Conservation (phyloP, 2,797 vertebrate species). For the Rhynchotus rufescens region DNA sequence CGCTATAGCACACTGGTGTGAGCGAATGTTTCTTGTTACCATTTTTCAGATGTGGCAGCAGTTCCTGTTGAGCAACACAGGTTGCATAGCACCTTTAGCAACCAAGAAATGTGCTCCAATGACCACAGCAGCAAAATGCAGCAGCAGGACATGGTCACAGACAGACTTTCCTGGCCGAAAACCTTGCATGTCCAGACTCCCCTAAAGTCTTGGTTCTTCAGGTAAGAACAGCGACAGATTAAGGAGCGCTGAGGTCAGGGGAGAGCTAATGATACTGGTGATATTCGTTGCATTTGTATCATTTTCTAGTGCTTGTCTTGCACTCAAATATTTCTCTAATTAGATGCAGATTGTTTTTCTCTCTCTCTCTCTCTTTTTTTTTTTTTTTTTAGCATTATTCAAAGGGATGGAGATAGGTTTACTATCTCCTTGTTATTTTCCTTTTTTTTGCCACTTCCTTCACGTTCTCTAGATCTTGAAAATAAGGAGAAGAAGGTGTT, state of each 20-base stretch:
- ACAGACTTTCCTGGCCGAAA: not conserved
- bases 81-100: not conserved
- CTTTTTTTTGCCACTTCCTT: not conserved
- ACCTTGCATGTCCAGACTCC: not conserved
- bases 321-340: not conserved
- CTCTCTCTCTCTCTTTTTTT: not conserved
- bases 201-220: not conserved
- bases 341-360: not conserved
- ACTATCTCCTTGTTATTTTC: not conserved
- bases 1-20: not conserved
- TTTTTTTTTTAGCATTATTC: not conserved
- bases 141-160: not conserved
- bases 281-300: not conserved
- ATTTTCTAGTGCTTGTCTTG: not conserved
- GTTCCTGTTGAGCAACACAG: not conserved
- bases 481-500: not conserved
- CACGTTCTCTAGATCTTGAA: not conserved
- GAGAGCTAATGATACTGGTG: rapidly evolving
- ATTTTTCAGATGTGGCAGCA: not conserved
- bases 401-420: not conserved
- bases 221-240: not conserved
- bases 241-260: not conserved
- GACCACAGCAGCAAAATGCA: not conserved
- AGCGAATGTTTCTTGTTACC: not conserved
- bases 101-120: not conserved